phyloP scores from a whole-genome alignment of 2,888 invertebrate genomes.

The Gymnoscelis rufifasciata region DNA sequence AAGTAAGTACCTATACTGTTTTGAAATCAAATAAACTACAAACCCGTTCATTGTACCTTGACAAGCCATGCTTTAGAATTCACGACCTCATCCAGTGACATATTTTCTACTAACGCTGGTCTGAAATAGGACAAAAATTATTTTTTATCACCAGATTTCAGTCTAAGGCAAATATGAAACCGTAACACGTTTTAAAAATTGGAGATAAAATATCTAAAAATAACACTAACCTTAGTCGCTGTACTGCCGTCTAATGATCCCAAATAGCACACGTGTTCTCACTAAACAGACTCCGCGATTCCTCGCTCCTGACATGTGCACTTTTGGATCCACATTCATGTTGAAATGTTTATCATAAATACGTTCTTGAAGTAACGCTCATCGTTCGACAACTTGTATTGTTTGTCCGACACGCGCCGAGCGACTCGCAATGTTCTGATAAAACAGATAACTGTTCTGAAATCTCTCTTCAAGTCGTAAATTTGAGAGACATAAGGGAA shows the following conservation, averaged over 20 bases:
- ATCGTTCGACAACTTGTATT: slow-evolving; percentile 43
- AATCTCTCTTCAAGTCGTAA: slow-evolving; percentile 73
- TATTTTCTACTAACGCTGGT: slow-evolving; percentile 47
- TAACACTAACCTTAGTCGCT: slow-evolving; percentile 52
- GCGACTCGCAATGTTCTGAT: slow-evolving; percentile 64
- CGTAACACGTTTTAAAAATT: slow-evolving; percentile 8
- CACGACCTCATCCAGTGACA: slow-evolving; percentile 72
- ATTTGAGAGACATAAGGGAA: slow-evolving; percentile 69
- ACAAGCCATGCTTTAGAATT: slow-evolving; percentile 72
- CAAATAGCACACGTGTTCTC: slow-evolving; percentile 34
- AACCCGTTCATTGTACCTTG: slow-evolving; percentile 53
- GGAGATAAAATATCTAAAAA: slow-evolving; percentile 28
- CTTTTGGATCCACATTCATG: slow-evolving; percentile 33
- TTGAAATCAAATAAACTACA: slow-evolving; percentile 17
- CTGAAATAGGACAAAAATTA: slow-evolving; percentile 41
- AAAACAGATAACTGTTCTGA: slow-evolving; percentile 70
- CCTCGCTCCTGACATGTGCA: slow-evolving; percentile 34
- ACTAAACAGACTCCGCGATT: slow-evolving; percentile 27
- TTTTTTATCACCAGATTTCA: neutral
- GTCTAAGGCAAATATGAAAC: neutral
- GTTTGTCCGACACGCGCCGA: slow-evolving; percentile 50
- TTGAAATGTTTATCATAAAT: slow-evolving; percentile 37
- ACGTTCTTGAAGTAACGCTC: slow-evolving; percentile 26
- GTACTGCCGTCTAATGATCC: slow-evolving; percentile 37
- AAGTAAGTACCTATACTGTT: neutral